These are phyloP conservation scores for pig (Sus scrofa) DNA, from an alignment of 2,113 vertebrate species.

Conservation along the genomic window DNA sequence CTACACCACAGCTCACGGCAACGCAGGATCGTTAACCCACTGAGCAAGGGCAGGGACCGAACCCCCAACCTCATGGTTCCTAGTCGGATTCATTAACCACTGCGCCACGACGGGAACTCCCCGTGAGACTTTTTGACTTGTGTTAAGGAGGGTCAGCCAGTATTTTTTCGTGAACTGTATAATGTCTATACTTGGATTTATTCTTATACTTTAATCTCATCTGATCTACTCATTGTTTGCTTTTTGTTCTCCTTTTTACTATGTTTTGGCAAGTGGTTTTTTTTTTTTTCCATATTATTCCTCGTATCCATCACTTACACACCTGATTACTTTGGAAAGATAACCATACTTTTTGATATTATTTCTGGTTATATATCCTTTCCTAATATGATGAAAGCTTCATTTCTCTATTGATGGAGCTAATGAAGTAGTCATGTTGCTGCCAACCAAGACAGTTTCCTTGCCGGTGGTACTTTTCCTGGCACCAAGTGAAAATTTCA, in stretches of 20 bases:
- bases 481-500: not conserved
- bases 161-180: constrained; percentile 17
- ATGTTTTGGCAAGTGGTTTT: not conserved
- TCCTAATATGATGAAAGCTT: not conserved
- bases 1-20: too few species aligned
- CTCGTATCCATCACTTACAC: not conserved
- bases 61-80: too few species aligned
- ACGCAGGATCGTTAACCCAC: too few species aligned
- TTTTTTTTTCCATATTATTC: not conserved
- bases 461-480: not conserved
- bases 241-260: not conserved
- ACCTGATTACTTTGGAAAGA: not conserved
- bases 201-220: constrained; percentile 34
- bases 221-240: not conserved
- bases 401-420: not conserved
- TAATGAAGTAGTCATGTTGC: not conserved
- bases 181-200: not conserved
- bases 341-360: not conserved
- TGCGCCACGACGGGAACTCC: too few species aligned
- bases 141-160: not conserved
- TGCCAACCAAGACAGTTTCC: not conserved
- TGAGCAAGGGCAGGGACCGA: too few species aligned
- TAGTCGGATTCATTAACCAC: too few species aligned
- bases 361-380: not conserved
- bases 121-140: not conserved